Evolutionary conservation across 2,797 vertebrate genomes (phyloP).

Genomic region (Hemibagrus guttatus): DNA sequence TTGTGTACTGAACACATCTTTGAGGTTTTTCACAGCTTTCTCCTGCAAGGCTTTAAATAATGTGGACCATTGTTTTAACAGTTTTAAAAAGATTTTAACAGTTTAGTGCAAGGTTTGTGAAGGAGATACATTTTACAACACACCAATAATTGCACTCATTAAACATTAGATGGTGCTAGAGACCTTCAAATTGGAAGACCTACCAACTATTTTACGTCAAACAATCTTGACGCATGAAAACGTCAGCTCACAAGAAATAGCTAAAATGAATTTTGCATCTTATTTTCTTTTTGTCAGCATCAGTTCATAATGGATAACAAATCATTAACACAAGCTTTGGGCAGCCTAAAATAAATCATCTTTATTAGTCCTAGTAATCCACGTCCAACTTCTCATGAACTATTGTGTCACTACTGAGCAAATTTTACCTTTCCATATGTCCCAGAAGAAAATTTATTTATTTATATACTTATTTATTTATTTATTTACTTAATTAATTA

Average conservation of each 20-base stretch:
- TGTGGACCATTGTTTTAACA: too few relatives aligned
- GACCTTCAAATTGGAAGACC: background rate
- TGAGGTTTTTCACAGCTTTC: too few relatives aligned
- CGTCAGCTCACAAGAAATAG: background rate
- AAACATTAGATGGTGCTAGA: slow-evolving; percentile 34
- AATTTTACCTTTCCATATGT: background rate
- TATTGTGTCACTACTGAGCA: background rate
- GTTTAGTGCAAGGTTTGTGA: background rate
- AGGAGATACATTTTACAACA: background rate
- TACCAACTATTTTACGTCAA: background rate
- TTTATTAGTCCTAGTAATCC: background rate
- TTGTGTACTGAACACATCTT: background rate
- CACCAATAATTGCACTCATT: background rate
- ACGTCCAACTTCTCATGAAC: too few relatives aligned
- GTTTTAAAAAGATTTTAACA: too few relatives aligned
- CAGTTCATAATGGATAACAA: too few relatives aligned
- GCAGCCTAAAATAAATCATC: background rate
- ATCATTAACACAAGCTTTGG: background rate
- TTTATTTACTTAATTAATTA: too few relatives aligned
- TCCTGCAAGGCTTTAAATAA: background rate
- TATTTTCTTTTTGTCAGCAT: background rate
- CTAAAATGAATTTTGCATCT: background rate
- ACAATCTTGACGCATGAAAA: background rate
- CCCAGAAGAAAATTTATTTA: too few relatives aligned
- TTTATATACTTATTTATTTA: too few relatives aligned